Base-by-base conservation (phyloP, 2,113 vertebrate species). In the Corydoras maculifer region DNA sequence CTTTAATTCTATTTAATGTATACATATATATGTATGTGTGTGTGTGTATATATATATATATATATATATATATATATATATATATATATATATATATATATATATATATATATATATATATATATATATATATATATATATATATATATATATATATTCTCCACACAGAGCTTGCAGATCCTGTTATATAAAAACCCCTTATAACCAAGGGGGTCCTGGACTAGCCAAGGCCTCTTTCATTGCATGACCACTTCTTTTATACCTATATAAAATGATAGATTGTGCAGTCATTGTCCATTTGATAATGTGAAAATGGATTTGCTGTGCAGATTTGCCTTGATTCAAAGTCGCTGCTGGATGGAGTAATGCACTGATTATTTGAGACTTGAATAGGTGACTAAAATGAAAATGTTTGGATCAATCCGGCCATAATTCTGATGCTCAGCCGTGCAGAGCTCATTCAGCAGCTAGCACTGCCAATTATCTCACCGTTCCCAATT, bases 401-500 rank as follows among this genome's bases (percentile, higher is more conserved):
- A 14, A 50, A 69, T 12, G 11, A 59, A 18, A 30, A 12, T 0
- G 57, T 59, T 50, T 4, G 18, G 67, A 69, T 69, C 67, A 59
- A 60, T 60, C 67, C 55, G 3, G 13, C 57, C 13, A 13, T 71
- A 67, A 74, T 74, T 75, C 72, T 78, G 58, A 69, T 59, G 67
- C 62, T 70, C 35, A 72, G 58, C 13, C 70, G 12, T 50, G 66
- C 69, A 75, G 10, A 64, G 62, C 35, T 51, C 65, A 60, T 78
- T 72, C 62, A 75, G 74, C 73, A 72, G 62, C 30, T 61, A 72
- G 31, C 4, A 55, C 54, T 14, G 54, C 58, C 59, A 51, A 65
- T 75, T 69, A 73, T 53, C 61, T 50, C 18, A 62, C 59, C 35
- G 25, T 71, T 75, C 73, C 75, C 54, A 75, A 54, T 43, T 68